Evolutionary conservation across 2,797 vertebrate species (phyloP).

Genomic region (Macropus fuliginosus): DNA sequence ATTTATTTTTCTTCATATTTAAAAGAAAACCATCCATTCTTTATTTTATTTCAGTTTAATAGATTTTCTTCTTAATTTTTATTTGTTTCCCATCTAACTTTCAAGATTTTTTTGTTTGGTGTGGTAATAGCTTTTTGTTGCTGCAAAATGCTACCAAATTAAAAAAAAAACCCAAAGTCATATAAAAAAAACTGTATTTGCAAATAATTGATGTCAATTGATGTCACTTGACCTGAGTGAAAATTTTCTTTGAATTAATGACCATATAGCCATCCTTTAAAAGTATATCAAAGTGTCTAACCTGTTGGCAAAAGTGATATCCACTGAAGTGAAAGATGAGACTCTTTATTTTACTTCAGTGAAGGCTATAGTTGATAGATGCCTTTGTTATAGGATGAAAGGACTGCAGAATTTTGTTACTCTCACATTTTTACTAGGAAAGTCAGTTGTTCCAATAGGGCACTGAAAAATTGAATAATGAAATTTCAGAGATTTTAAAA

Average conservation of each 20-base stretch:
- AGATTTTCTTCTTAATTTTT: too few species aligned
- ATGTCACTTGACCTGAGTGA: neutral
- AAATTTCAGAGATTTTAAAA: conserved; percentile 49
- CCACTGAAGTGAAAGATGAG: too few species aligned
- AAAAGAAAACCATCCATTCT: too few species aligned
- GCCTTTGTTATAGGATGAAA: neutral
- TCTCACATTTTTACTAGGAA: conserved; percentile 3
- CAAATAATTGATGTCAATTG: neutral
- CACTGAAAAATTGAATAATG: conserved; percentile 33
- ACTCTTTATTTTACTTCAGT: conserved; percentile 7
- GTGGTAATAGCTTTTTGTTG: neutral
- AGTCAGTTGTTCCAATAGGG: conserved; percentile 12
- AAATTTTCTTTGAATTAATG: conserved; percentile 4
- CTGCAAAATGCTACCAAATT: neutral
- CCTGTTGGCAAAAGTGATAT: too few species aligned
- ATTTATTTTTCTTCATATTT: too few species aligned
- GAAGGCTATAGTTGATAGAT: neutral
- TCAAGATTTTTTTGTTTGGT: neutral
- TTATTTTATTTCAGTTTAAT: too few species aligned
- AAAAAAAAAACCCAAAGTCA: too few species aligned
- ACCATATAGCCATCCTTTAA: neutral
- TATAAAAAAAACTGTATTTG: neutral
- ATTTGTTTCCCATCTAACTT: neutral
- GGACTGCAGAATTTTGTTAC: neutral
- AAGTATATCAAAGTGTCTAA: neutral